Evolutionary conservation across 2,797 vertebrate genomes (phyloP).

Genomic region (Pseudochirops corinnae): DNA sequence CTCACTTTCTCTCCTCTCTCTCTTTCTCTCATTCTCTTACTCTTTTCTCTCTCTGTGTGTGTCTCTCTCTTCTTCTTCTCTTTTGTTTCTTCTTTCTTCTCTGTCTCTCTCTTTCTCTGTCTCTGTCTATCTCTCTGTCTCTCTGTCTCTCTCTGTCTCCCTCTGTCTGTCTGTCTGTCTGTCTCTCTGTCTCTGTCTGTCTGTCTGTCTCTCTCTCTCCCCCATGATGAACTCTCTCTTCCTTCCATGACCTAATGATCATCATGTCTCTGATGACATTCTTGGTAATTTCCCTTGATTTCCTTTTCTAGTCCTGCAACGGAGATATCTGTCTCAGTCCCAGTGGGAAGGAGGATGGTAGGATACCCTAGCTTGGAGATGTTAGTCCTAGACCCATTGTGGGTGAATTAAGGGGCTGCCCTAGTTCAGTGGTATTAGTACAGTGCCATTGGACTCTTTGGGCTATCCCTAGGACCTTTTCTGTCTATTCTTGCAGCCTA

Average conservation of each 20-base stretch:
- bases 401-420: neutral
- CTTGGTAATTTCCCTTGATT: neutral
- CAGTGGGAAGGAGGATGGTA: neutral
- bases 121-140: no score
- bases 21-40: no score
- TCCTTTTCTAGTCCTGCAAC: neutral
- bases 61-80: no score
- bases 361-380: neutral
- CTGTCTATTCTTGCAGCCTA: neutral
- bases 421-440: neutral
- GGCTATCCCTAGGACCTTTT: neutral
- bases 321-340: neutral
- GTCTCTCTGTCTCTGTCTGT: no score
- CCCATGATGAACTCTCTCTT: neutral
- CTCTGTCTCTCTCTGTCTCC: no score
- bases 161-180: no score
- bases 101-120: no score
- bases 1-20: no score
- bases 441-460: neutral
- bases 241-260: neutral
- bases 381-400: neutral
- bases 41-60: no score
- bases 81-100: no score
- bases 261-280: neutral
- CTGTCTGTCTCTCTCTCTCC: no score